These are phyloP conservation scores for Mus spretus DNA, from an alignment of 2,797 vertebrate genomes.

Conservation along the genomic window DNA sequence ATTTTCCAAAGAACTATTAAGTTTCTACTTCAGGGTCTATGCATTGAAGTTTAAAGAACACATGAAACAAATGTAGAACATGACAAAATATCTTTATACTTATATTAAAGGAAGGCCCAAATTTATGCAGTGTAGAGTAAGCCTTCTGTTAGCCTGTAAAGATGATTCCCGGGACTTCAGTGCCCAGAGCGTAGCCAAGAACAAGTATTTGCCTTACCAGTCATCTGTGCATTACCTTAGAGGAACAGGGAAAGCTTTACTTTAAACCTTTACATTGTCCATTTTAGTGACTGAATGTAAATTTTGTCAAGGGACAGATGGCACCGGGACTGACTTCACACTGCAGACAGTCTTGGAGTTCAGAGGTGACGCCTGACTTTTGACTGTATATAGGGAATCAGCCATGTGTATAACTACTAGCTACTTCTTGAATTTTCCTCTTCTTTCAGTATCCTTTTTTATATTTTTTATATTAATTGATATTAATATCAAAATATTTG, in stretches of 20 bases:
- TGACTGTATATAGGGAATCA: neutral
- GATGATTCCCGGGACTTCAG: neutral
- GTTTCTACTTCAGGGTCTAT: neutral
- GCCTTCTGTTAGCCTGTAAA: constrained; percentile 50
- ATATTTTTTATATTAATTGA: too few species aligned
- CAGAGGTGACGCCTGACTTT: neutral
- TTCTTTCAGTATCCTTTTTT: constrained; percentile 28
- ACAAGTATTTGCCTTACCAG: neutral
- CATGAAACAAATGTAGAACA: constrained; percentile 32
- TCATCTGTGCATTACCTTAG: neutral
- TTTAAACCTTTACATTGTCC: neutral
- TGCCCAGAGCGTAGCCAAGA: neutral
- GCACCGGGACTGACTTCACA: neutral
- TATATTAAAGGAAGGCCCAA: neutral
- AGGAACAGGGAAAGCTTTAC: neutral
- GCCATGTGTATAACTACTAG: neutral
- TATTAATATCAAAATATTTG: too few species aligned
- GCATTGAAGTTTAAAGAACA: constrained; percentile 35
- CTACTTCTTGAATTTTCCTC: constrained; percentile 21
- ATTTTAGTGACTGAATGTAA: constrained; percentile 8
- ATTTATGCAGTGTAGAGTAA: neutral
- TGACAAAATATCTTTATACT: neutral
- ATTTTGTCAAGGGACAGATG: neutral
- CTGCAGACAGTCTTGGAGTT: neutral
- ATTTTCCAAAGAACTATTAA: neutral